phyloP scores from a whole-genome alignment of 1,140 invertebrate species.

The Drosophila fuyamai region DNA sequence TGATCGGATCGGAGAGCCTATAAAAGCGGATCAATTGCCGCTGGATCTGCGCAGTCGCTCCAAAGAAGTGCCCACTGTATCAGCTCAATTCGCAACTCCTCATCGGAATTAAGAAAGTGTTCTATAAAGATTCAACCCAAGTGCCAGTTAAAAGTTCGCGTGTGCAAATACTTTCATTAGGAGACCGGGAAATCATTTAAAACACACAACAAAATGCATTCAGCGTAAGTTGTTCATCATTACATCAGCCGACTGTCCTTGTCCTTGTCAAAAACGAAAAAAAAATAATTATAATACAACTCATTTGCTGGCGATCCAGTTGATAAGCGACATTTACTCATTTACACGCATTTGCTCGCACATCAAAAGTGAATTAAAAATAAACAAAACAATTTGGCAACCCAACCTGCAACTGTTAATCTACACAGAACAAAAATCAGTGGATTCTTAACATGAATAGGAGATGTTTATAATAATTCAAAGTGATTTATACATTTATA shows the following conservation, averaged over 20 bases:
- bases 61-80: conserved; percentile 48
- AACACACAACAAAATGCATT: conserved; percentile 56
- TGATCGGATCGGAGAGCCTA: conserved; percentile 43
- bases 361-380: conserved; percentile 56
- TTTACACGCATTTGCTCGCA: conserved; percentile 34
- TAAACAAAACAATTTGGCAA: conserved; percentile 55
- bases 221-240: conserved; percentile 64
- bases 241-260: conserved; percentile 35
- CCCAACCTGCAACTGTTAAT: conserved; percentile 31
- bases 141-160: conserved; percentile 8
- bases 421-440: conserved; percentile 8
- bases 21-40: conserved; percentile 70
- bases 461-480: no score
- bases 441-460: neutral
- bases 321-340: conserved; percentile 37
- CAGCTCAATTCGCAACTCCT: conserved; percentile 8
- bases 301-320: conserved; percentile 15
- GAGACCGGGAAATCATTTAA: conserved; percentile 5
- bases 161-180: neutral
- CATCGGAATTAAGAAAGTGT: neutral
- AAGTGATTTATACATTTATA: no score
- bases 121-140: neutral
- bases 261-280: conserved; percentile 30
- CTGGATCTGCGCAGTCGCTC: conserved; percentile 54
- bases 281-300: neutral